These are phyloP conservation scores for Platynereis dumerilii DNA, from an alignment of 2,888 invertebrate genomes.

Conservation along the genomic window DNA sequence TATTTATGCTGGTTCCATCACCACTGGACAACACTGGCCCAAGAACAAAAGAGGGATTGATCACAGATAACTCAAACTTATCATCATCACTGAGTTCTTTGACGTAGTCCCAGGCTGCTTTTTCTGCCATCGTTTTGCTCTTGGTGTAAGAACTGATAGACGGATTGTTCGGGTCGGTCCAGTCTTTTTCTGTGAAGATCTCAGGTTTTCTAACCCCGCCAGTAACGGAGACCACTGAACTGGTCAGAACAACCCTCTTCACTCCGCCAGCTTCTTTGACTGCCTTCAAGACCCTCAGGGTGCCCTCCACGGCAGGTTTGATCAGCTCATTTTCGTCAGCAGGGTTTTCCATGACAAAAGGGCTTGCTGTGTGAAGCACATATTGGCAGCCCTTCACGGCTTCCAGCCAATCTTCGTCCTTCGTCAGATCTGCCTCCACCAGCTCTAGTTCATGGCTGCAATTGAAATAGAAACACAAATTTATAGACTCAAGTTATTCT, in stretches of 20 bases:
- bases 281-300: conserved; percentile 64
- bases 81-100: conserved; percentile 60
- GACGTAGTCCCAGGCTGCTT: conserved; percentile 68
- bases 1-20: conserved; percentile 45
- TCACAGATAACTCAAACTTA: conserved; percentile 64
- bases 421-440: conserved; percentile 13
- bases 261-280: conserved; percentile 63
- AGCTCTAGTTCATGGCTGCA: conserved; percentile 38
- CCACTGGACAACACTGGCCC: conserved; percentile 62
- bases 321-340: conserved; percentile 63
- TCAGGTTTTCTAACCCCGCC: not conserved
- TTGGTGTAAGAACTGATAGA: conserved; percentile 56
- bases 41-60: conserved; percentile 66
- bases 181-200: conserved; percentile 26
- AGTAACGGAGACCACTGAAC: conserved; percentile 64
- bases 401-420: conserved; percentile 10
- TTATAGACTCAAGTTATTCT: no score
- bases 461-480: no score
- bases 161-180: conserved; percentile 21
- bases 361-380: conserved; percentile 66
- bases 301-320: conserved; percentile 66
- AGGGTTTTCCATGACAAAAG: conserved; percentile 57
- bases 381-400: conserved; percentile 63
- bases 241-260: conserved; percentile 67
- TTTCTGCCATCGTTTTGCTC: conserved; percentile 67